Percentiles rank a stretch among this genome's conserved stretches.
Evolutionary conservation across 2,113 vertebrate species (phyloP).

Genomic region (Orcinus orca): DNA sequence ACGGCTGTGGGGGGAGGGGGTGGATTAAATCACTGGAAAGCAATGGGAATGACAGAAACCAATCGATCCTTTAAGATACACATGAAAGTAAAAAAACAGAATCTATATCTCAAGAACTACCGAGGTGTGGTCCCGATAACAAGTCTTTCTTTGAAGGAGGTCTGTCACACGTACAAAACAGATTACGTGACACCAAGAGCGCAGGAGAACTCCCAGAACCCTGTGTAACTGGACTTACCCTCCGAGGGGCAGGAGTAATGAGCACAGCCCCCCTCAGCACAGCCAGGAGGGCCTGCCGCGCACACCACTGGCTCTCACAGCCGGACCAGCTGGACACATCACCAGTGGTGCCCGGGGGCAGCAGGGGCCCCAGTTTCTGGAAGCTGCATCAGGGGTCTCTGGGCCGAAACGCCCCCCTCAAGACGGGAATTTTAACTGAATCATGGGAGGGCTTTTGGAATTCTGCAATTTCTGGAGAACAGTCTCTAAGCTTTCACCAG

Average conservation of each 20-base stretch:
- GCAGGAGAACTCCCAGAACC: background rate
- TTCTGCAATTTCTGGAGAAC: background rate
- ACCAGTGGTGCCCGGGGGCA: accelerated
- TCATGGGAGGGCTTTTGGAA: background rate
- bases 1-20: accelerated
- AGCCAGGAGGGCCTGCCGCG: background rate
- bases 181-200: accelerated
- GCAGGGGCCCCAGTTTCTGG: accelerated
- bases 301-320: background rate
- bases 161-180: accelerated
- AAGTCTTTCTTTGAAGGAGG: background rate
- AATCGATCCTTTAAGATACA: background rate
- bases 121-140: background rate
- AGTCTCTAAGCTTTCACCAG: background rate
- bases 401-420: accelerated
- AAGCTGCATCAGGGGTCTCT: accelerated
- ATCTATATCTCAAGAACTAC: accelerated
- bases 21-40: background rate
- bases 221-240: accelerated
- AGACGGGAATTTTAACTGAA: background rate
- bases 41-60: background rate
- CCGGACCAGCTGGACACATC: background rate
- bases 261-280: background rate
- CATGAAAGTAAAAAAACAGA: background rate
- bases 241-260: accelerated